Evolutionary conservation across 2,797 vertebrate species (phyloP).

Genomic region (Megalops cyprinoides): DNA sequence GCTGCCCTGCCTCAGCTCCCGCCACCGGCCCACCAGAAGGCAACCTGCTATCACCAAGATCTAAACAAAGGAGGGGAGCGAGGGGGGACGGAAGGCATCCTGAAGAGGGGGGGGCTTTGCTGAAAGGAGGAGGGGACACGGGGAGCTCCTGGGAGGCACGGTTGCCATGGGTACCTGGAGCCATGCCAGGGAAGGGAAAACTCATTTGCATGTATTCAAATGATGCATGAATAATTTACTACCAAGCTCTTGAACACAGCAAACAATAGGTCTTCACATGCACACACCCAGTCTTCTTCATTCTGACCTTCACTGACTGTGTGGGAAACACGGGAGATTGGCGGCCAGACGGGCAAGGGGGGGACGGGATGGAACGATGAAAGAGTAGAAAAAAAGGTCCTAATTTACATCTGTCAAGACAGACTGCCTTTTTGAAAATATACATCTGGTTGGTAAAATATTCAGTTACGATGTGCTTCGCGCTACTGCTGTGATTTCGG

Average conservation of each 20-base stretch:
- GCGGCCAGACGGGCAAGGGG: slow-evolving; percentile 42
- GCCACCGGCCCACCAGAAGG: slow-evolving; percentile 14
- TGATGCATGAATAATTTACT: slow-evolving; percentile 79
- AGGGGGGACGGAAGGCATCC: slow-evolving; percentile 37
- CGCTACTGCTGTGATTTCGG: not conserved
- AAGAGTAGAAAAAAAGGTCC: slow-evolving; percentile 26
- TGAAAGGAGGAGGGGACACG: slow-evolving; percentile 34
- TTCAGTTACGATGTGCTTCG: not conserved
- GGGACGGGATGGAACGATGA: slow-evolving; percentile 51
- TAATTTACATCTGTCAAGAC: slow-evolving; percentile 31
- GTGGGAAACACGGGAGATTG: slow-evolving; percentile 58
- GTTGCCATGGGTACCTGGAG: slow-evolving; percentile 81
- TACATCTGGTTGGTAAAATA: not conserved
- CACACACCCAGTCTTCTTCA: slow-evolving; percentile 36
- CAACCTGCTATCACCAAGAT: slow-evolving; percentile 60
- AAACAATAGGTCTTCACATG: slow-evolving; percentile 63
- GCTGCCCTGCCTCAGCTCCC: slow-evolving; percentile 55
- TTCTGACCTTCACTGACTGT: slow-evolving; percentile 45
- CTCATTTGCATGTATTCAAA: slow-evolving; percentile 83
- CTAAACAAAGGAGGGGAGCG: no score
- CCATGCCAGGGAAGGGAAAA: slow-evolving; percentile 65
- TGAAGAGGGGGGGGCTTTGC: slow-evolving; percentile 35
- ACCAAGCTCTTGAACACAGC: slow-evolving; percentile 59
- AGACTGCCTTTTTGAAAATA: not conserved
- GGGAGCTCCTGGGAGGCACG: slow-evolving; percentile 65